Conservation (phyloP, 2,888 invertebrate genomes). For the Iphiclides podalirius region DNA sequence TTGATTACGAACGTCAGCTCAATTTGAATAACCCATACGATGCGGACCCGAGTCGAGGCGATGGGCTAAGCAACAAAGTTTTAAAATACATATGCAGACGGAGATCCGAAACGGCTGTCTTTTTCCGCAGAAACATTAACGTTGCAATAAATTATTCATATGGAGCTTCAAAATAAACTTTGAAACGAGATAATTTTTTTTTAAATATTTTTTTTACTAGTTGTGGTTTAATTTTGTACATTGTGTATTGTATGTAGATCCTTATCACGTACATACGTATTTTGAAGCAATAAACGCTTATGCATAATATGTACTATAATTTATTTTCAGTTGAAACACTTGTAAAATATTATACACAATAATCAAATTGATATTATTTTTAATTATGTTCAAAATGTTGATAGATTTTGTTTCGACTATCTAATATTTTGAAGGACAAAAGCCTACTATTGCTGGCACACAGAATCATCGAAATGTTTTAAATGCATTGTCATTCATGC, state of each 20-base stretch:
- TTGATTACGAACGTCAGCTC: conserved; percentile 52
- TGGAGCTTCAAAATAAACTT: background rate
- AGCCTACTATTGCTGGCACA: background rate
- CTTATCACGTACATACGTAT: too few species aligned
- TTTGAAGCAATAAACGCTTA: too few species aligned
- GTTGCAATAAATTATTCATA: conserved; percentile 5
- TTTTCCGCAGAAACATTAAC: conserved; percentile 12
- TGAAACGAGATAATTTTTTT: background rate
- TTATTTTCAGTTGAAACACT: too few species aligned
- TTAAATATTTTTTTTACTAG: background rate
- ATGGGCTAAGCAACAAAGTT: conserved; percentile 22
- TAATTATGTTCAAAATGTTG: too few species aligned
- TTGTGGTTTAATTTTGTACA: too few species aligned
- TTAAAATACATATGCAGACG: conserved; percentile 11
- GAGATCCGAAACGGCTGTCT: conserved; percentile 2
- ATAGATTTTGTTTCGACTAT: too few species aligned
- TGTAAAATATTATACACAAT: too few species aligned
- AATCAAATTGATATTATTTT: too few species aligned
- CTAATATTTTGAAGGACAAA: too few species aligned
- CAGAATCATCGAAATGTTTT: background rate
- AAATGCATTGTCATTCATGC: conserved; percentile 19
- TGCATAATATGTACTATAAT: too few species aligned
- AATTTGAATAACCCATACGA: conserved; percentile 28
- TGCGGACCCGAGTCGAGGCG: conserved; percentile 35
- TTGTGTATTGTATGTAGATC: too few species aligned